Percentiles rank a stretch among this genome's conserved stretches.
phyloP scores from a whole-genome alignment of 2,888 invertebrate species.

The Pyrocoelia pectoralis region DNA sequence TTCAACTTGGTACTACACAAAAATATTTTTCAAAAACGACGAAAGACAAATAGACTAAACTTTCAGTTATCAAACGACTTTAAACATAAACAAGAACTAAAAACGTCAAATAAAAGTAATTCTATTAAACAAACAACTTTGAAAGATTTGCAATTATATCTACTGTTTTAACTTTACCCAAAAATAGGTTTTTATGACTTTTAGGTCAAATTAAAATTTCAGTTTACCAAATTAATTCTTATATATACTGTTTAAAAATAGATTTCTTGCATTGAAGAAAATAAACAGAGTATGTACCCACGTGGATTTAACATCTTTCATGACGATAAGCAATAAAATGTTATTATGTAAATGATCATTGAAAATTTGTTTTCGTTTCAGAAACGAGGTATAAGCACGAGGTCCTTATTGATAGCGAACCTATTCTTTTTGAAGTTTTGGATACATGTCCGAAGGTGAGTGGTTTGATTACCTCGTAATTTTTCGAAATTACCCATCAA shows the following conservation, averaged over 20 bases:
- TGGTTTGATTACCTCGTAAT: not conserved
- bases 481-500: not conserved
- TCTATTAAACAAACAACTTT: not conserved
- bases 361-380: constrained; percentile 62
- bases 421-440: constrained; percentile 88
- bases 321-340: not conserved
- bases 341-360: not conserved
- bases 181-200: not conserved
- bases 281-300: no score
- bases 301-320: no score
- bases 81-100: not conserved
- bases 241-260: not conserved
- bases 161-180: not conserved
- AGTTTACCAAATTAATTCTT: not conserved
- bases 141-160: not conserved
- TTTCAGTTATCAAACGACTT: no score
- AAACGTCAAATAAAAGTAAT: not conserved
- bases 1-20: no score
- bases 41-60: no score
- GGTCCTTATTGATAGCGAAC: constrained; percentile 86
- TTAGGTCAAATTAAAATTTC: not conserved
- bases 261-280: not conserved
- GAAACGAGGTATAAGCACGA: constrained; percentile 92
- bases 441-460: constrained; percentile 88
- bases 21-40: no score